phyloP scores from a whole-genome alignment of 2,888 invertebrate genomes.

The Heteromyza rotundicornis region DNA sequence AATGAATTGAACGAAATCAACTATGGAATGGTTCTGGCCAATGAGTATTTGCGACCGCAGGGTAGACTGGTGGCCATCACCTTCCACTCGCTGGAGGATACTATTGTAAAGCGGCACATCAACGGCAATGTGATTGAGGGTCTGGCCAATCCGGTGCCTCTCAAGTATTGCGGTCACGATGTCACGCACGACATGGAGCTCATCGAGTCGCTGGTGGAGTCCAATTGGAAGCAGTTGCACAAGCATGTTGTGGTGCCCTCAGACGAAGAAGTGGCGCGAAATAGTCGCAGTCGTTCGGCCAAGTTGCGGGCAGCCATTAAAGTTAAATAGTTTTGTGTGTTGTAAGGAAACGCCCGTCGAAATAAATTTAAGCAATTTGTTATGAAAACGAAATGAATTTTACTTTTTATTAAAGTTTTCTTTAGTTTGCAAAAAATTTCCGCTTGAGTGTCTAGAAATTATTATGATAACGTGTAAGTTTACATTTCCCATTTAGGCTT shows the following conservation, averaged over 20 bases:
- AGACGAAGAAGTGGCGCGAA: constrained; percentile 74
- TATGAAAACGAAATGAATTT: background rate
- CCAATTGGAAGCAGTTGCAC: constrained; percentile 78
- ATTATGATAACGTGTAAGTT: too few relatives aligned
- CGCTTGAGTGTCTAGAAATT: too few relatives aligned
- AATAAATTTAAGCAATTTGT: constrained; percentile 7
- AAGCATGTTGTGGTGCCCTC: constrained; percentile 82
- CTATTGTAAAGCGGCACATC: constrained; percentile 89
- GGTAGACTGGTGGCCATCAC: constrained; percentile 83
- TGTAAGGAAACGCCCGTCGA: background rate
- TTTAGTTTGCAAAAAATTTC: background rate
- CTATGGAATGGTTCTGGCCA: constrained; percentile 81
- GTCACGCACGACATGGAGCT: constrained; percentile 68
- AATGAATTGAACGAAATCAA: constrained; percentile 95
- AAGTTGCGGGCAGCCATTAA: constrained; percentile 85
- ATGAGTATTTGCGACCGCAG: constrained; percentile 75
- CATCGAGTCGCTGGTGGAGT: constrained; percentile 68
- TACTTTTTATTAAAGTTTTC: background rate
- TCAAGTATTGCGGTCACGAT: constrained; percentile 74
- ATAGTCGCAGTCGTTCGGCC: constrained; percentile 88
- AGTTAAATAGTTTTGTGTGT: constrained; percentile 56
- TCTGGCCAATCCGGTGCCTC: constrained; percentile 72
- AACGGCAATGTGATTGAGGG: constrained; percentile 77
- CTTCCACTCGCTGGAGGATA: constrained; percentile 94
- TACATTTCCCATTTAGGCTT: too few relatives aligned